These are phyloP conservation scores for Lanius collurio DNA, from an alignment of 2,113 vertebrate species.

Conservation along the genomic window DNA sequence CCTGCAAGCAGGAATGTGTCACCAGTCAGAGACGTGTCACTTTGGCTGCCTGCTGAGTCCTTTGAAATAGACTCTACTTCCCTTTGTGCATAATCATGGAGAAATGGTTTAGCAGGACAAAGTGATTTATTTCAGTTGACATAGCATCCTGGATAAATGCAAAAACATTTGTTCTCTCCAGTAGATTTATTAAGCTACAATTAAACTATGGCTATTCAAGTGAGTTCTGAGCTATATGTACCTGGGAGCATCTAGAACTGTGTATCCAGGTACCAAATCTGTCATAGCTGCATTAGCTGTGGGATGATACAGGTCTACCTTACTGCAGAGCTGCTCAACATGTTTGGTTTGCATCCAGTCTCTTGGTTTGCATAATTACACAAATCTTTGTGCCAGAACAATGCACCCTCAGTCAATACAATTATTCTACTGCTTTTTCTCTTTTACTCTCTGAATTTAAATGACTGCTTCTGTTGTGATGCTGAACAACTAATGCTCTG, in stretches of 20 bases:
- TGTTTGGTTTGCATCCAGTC: not conserved
- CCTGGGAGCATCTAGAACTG: not conserved
- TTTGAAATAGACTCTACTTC: constrained; percentile 21
- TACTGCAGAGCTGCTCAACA: not conserved
- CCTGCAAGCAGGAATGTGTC: constrained; percentile 64
- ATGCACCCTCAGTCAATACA: not conserved
- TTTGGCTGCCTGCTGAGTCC: constrained; percentile 61
- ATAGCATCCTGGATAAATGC: not conserved
- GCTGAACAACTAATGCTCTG: not conserved
- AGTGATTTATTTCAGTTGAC: constrained; percentile 1
- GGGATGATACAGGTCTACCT: not conserved
- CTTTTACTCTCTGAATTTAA: not conserved
- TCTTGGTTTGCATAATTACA: not conserved
- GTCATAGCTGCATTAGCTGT: not conserved
- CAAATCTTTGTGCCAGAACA: not conserved
- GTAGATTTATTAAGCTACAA: not conserved
- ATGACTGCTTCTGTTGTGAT: not conserved
- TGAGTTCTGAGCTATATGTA: not conserved
- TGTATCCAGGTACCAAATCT: not conserved
- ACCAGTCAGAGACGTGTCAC: constrained; percentile 61
- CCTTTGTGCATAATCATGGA: not conserved
- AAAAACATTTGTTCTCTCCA: not conserved
- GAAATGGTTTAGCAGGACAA: not conserved
- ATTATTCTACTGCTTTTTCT: not conserved
- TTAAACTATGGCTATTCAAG: not conserved